A percentile compares a stretch with the other conserved stretches of the same genome.
These are phyloP conservation scores for Uromys caudimaculatus DNA, from an alignment of 2,797 vertebrate species.

Conservation along the genomic window DNA sequence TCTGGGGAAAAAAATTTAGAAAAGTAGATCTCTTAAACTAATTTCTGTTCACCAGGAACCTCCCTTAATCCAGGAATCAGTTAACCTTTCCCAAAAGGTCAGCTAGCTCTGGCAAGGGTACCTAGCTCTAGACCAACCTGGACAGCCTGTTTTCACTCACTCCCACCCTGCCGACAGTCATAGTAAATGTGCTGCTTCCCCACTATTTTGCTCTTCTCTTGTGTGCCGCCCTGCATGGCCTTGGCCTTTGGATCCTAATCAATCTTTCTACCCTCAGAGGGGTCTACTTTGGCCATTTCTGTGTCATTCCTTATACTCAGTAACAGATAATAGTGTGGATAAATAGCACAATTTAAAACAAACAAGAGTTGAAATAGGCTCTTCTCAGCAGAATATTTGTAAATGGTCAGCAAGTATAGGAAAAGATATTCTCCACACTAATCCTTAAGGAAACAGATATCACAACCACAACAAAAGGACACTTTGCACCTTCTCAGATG, in stretches of 20 bases:
- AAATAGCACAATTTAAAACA: not conserved
- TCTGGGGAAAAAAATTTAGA: too few species aligned
- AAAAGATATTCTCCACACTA: not conserved
- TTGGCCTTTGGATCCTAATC: not conserved
- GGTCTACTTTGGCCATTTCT: not conserved
- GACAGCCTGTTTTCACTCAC: not conserved
- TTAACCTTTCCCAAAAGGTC: not conserved
- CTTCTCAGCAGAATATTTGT: not conserved
- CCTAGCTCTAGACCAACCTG: not conserved
- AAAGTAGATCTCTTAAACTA: not conserved
- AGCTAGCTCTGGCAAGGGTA: not conserved
- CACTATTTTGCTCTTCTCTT: not conserved
- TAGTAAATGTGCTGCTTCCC: not conserved
- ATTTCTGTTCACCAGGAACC: not conserved
- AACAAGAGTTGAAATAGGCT: not conserved
- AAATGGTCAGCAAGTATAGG: not conserved
- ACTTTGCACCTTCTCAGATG: not conserved
- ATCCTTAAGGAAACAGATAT: not conserved
- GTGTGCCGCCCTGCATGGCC: too few species aligned
- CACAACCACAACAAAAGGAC: not conserved
- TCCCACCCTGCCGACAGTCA: not conserved
- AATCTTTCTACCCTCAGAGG: not conserved
- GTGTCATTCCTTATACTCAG: not conserved
- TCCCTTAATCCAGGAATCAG: not conserved
- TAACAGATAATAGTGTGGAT: not conserved